Conservation (phyloP, 2,113 vertebrate genomes). For the Cephalophus harveyi region DNA sequence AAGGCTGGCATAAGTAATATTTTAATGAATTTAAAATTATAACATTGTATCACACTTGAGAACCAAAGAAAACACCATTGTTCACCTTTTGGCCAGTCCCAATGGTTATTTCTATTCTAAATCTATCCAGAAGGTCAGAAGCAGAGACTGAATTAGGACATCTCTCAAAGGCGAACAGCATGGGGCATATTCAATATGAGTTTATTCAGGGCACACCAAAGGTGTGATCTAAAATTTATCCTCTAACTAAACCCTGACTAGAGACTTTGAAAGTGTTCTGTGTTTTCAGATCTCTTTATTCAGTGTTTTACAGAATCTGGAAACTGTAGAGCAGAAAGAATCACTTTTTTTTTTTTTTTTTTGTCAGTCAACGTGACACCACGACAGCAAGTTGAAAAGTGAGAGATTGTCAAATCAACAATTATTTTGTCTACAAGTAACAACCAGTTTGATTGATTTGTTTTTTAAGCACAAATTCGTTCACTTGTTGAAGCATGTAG, state of each 20-base stretch:
- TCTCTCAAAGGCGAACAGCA: constrained; percentile 54
- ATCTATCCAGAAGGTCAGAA: constrained; percentile 54
- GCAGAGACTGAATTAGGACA: constrained; percentile 47
- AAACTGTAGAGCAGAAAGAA: constrained; percentile 19
- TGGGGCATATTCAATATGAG: constrained; percentile 34
- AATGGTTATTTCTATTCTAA: constrained; percentile 18
- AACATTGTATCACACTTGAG: not conserved
- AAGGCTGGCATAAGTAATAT: not conserved
- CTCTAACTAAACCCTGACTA: constrained; percentile 35
- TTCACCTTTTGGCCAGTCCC: constrained; percentile 4
- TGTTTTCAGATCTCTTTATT: constrained; percentile 54
- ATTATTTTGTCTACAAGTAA: constrained; percentile 44
- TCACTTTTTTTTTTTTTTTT: not conserved
- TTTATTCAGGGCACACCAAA: constrained; percentile 45
- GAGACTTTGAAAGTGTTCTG: constrained; percentile 51
- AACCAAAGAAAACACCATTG: not conserved
- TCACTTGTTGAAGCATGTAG: not conserved
- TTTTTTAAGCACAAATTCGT: constrained; percentile 7
- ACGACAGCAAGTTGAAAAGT: constrained; percentile 44
- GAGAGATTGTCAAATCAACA: constrained; percentile 37
- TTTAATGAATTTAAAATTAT: constrained; percentile 26
- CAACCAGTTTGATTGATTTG: constrained; percentile 35
- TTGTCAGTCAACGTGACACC: constrained; percentile 30
- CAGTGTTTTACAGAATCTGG: constrained; percentile 40
- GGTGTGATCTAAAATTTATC: constrained; percentile 48